Evolutionary conservation across 2,797 vertebrate genomes (phyloP).

Genomic region (Lepilemur septentrionalis): DNA sequence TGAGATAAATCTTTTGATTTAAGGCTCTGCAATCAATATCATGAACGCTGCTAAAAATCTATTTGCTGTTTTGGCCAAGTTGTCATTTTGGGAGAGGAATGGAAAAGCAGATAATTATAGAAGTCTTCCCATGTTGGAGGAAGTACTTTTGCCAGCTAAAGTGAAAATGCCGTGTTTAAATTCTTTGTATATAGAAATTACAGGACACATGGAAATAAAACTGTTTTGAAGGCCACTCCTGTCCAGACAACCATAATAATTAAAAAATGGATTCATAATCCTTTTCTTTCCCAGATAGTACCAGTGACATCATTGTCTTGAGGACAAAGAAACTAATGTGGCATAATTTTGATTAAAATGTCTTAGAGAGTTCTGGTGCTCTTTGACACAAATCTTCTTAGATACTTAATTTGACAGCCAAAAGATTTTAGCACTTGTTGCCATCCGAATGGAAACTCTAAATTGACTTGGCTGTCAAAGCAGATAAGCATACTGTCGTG

Average conservation of each 20-base stretch:
- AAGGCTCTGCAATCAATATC: neutral
- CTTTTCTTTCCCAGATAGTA: conserved; percentile 1
- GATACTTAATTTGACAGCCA: conserved; percentile 52
- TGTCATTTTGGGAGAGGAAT: neutral
- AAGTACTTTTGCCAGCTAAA: neutral
- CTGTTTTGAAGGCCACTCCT: neutral
- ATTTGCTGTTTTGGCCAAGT: neutral
- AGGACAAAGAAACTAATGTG: conserved; percentile 54
- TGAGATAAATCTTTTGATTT: neutral
- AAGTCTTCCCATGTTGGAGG: neutral
- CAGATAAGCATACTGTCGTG: conserved; percentile 18
- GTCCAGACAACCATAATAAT: conserved; percentile 2
- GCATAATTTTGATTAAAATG: conserved; percentile 51
- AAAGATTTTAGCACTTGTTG: conserved; percentile 43
- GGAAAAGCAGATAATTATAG: neutral
- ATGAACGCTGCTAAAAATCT: neutral
- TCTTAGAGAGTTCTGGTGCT: conserved; percentile 27
- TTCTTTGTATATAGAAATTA: neutral
- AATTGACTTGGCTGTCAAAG: conserved; percentile 38
- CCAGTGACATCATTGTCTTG: conserved; percentile 58
- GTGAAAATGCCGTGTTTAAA: neutral
- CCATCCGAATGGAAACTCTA: conserved; percentile 32
- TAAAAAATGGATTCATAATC: conserved; percentile 33
- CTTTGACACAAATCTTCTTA: conserved; percentile 21
- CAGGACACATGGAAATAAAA: neutral